A percentile compares a stretch with the other conserved stretches of the same genome.
phyloP scores from a whole-genome alignment of 2,888 invertebrate species.

The Pegoplata infirma region DNA sequence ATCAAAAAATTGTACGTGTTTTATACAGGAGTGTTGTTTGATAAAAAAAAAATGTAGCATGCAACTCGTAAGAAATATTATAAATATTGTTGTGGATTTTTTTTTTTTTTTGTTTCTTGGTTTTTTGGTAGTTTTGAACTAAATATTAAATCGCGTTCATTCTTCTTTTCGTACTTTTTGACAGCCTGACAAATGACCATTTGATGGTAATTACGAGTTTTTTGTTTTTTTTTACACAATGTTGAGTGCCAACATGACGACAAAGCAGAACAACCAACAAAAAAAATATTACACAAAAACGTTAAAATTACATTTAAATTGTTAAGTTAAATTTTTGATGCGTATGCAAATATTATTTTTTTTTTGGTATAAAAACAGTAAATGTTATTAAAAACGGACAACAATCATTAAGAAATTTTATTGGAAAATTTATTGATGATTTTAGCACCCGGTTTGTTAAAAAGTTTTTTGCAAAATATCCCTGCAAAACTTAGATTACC shows the following conservation, averaged over 20 bases:
- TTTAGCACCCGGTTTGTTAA: too few species aligned
- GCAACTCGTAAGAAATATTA: constrained; percentile 30
- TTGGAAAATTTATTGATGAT: too few species aligned
- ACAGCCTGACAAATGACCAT: constrained; percentile 60
- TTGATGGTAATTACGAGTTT: constrained; percentile 59
- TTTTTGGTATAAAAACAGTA: too few species aligned
- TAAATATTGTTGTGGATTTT: constrained; percentile 11
- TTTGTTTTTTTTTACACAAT: constrained; percentile 39
- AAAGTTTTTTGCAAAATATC: too few species aligned
- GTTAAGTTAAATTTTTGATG: constrained; percentile 9
- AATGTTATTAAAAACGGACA: too few species aligned
- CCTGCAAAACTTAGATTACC: too few species aligned
- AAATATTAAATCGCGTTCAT: constrained; percentile 4
- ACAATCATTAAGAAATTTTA: too few species aligned
- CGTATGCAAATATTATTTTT: constrained; percentile 38
- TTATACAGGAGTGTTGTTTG: constrained; percentile 5
- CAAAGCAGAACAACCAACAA: constrained; percentile 10
- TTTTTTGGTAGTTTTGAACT: constrained; percentile 3
- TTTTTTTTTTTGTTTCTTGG: background rate
- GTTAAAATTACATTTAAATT: constrained; percentile 43
- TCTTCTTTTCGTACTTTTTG: constrained; percentile 19
- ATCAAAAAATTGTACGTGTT: constrained; percentile 9
- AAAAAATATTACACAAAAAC: background rate
- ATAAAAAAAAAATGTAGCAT: constrained; percentile 23
- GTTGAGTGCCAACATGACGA: constrained; percentile 33